Evolutionary conservation across 2,113 vertebrate species (phyloP).

Genomic region (Phocoena sinus): DNA sequence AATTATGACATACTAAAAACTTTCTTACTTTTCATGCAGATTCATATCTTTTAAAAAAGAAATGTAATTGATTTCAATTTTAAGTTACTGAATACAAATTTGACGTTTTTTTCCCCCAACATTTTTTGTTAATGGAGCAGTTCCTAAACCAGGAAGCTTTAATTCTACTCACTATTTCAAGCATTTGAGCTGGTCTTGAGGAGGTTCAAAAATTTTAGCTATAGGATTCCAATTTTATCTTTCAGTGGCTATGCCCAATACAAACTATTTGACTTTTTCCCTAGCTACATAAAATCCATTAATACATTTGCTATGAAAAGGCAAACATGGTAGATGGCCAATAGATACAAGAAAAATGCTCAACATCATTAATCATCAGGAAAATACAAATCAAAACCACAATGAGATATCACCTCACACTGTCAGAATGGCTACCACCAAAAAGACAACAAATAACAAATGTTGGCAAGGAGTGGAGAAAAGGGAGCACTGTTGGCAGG

Average conservation of each 20-base stretch:
- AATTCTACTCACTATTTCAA: conserved; percentile 17
- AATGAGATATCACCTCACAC: background rate
- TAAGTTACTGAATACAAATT: background rate
- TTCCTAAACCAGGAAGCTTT: conserved; percentile 38
- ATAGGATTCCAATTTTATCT: background rate
- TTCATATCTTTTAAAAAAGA: background rate
- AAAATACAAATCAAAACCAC: background rate
- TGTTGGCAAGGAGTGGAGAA: background rate
- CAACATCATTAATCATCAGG: background rate
- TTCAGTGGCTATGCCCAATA: background rate
- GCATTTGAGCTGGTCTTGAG: background rate
- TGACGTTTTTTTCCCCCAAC: background rate
- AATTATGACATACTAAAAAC: background rate
- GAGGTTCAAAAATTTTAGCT: background rate
- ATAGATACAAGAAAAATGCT: background rate
- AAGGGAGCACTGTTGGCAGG: background rate
- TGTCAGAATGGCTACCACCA: background rate
- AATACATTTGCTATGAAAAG: background rate
- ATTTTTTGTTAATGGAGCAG: background rate
- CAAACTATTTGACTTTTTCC: background rate
- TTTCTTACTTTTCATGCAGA: background rate
- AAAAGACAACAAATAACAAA: background rate
- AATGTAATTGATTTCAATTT: background rate
- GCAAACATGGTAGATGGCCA: background rate
- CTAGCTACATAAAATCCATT: background rate